A percentile compares a stretch with the other conserved stretches of the same genome.
Evolutionary conservation across 2,113 vertebrate genomes (phyloP).

Genomic region (Antechinus stuartii): DNA sequence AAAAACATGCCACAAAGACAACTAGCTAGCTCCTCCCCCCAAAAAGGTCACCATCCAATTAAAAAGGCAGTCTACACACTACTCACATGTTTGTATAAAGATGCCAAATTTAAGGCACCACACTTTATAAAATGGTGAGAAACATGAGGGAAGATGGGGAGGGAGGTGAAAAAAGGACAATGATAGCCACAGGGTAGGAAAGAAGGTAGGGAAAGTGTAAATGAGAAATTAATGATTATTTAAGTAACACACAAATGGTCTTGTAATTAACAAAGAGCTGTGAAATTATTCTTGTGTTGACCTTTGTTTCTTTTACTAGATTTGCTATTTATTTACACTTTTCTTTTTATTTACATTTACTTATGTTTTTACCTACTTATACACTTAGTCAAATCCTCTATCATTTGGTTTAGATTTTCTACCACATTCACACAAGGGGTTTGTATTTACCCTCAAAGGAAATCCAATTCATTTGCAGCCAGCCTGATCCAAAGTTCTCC

Average conservation of each 20-base stretch:
- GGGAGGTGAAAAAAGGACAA: slow-evolving; percentile 88
- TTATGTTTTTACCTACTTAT: slow-evolving; percentile 74
- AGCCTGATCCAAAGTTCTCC: slow-evolving; percentile 45
- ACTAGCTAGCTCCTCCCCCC: slow-evolving; percentile 20
- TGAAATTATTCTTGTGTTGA: slow-evolving; percentile 90
- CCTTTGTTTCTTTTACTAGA: slow-evolving; percentile 86
- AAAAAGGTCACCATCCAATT: slow-evolving; percentile 56
- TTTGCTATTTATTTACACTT: slow-evolving; percentile 89
- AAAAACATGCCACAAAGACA: not conserved
- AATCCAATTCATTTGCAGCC: slow-evolving; percentile 41
- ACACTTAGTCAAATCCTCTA: not conserved
- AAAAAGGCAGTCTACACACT: slow-evolving; percentile 62
- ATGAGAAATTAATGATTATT: slow-evolving; percentile 92
- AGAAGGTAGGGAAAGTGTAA: slow-evolving; percentile 88
- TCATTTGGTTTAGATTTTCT: slow-evolving; percentile 8
- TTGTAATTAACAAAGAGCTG: slow-evolving; percentile 91
- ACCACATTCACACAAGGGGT: not conserved
- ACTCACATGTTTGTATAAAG: slow-evolving; percentile 74
- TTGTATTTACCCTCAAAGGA: slow-evolving; percentile 39
- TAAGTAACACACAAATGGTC: slow-evolving; percentile 91
- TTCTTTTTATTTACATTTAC: slow-evolving; percentile 85
- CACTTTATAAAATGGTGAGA: slow-evolving; percentile 82
- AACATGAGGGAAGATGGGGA: slow-evolving; percentile 83
- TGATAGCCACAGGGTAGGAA: slow-evolving; percentile 88
- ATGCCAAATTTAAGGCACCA: slow-evolving; percentile 82